Conservation (phyloP, 2,113 vertebrate species). For the Emydocephalus ijimae region DNA sequence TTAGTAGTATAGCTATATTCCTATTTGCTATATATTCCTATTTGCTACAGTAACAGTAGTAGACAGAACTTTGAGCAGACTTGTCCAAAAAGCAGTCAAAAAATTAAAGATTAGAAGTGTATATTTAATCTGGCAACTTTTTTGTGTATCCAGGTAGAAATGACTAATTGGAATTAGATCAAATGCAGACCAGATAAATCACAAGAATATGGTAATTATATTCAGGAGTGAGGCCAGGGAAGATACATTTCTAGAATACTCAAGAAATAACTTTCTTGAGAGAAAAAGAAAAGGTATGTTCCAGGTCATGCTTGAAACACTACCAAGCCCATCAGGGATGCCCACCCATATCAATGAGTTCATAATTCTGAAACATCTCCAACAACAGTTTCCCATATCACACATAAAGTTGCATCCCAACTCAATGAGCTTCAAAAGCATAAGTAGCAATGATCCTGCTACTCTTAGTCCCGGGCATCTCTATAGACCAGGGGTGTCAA, state of each 20-base stretch:
- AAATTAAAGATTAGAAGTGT: constrained; percentile 25
- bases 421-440: background rate
- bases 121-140: constrained; percentile 33
- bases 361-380: background rate
- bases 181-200: constrained; percentile 38
- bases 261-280: background rate
- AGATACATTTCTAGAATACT: background rate
- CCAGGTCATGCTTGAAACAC: background rate
- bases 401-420: background rate
- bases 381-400: background rate
- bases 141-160: background rate
- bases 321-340: background rate
- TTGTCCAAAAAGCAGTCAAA: constrained; percentile 31
- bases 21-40: constrained; percentile 6
- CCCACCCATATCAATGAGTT: background rate
- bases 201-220: background rate
- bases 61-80: constrained; percentile 23
- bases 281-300: background rate
- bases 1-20: background rate
- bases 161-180: constrained; percentile 22
- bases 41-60: constrained; percentile 24
- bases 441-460: background rate
- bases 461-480: background rate
- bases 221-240: background rate
- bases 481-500: background rate